Base-by-base conservation (phyloP, 2,888 invertebrate species). In the Chrysolina haemoptera region DNA sequence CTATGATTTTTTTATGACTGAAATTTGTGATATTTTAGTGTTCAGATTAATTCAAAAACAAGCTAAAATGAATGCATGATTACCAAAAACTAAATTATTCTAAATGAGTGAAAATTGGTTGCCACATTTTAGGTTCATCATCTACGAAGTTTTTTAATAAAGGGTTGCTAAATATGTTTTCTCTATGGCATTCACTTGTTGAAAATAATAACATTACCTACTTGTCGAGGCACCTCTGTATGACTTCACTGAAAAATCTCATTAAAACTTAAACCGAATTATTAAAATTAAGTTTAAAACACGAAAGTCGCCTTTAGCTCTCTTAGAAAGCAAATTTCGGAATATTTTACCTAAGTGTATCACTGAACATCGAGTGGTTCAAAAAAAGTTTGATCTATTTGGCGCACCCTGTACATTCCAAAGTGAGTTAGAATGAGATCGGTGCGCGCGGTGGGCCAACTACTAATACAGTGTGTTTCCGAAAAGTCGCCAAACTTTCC, bases 391-490 rank as follows among this genome's bases (percentile, higher is more conserved):
- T 67, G 55, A 70, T 68, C 62, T 76, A 73, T 73, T 71, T 74
- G 76, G 68, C 43, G 41, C 70, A 66, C 66, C 62, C 70, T 71
- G 70, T 76, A 74, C 76, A 78, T 82, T 85, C 84, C 84, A 85
- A 83, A 84, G 85, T 84, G 82, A 82, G 83, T 83, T 81, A 82
- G 81, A 82, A 82, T 82, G 82, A 82, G 82, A 81, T 78, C 74
- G 82, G 82, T 78, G 79, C 78, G 79, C 73, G 77, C 79, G 81
- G 74, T 76, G 81, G 80, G 83, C 82, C 84, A 84, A 76, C 75
- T 78, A 80, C 78, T 78, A 75, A 79, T 78, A 79, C 81, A 71
- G 48, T 43, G 43, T 27, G 48, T 50, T 27, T 65, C 27, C 40
- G 53, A 71, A 74, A 69, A 22, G 71, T 71, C 46, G 62, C 35